Conservation (phyloP, 2,888 invertebrate species). For the Cinara cedri region DNA sequence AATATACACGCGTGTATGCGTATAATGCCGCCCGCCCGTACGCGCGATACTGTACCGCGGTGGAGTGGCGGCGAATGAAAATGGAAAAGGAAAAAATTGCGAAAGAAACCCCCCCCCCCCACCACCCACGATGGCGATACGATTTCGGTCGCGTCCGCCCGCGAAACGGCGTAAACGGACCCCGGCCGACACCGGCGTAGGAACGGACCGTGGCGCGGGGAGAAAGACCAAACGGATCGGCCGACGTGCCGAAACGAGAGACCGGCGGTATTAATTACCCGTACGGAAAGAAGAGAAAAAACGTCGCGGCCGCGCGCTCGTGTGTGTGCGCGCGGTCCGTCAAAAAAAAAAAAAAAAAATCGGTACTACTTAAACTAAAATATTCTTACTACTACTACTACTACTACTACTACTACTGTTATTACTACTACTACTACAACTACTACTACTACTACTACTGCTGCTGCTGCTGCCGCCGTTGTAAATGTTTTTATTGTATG, state of each 20-base stretch:
- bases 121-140: too few species aligned
- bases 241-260: neutral
- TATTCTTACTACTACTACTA: neutral
- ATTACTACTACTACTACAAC: neutral
- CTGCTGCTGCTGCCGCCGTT: neutral
- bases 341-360: neutral
- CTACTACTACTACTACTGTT: neutral
- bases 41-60: too few species aligned
- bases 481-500: constrained; percentile 5
- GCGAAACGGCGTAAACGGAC: neutral
- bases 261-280: constrained; percentile 36
- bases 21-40: too few species aligned
- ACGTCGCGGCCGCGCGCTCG: neutral
- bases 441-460: neutral
- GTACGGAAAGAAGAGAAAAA: neutral
- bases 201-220: too few species aligned
- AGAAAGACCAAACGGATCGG: neutral
- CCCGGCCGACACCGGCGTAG: too few species aligned
- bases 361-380: neutral
- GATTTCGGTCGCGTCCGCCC: constrained; percentile 17
- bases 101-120: too few species aligned
- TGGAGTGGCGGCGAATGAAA: too few species aligned
- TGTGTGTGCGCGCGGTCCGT: neutral
- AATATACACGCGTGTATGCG: too few species aligned
- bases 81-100: too few species aligned